A percentile compares a stretch with the other conserved stretches of the same genome.
phyloP scores from a whole-genome alignment of 2,797 vertebrate species.

The Darevskia mixta region DNA sequence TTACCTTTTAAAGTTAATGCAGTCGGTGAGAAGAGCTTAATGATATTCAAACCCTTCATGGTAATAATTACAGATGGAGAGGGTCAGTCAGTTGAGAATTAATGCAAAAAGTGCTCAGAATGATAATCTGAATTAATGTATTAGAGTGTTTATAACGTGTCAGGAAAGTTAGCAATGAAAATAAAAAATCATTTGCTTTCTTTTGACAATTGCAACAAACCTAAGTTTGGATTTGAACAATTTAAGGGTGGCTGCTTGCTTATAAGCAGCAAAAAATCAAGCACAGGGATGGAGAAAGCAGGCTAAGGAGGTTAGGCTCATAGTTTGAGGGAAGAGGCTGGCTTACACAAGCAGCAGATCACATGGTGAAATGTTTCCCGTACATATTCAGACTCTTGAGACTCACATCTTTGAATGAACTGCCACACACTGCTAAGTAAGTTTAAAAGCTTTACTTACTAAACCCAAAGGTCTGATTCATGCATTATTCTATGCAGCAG shows the following conservation, averaged over 20 bases:
- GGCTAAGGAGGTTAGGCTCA: background rate
- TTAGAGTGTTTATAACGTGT: slow-evolving; percentile 62
- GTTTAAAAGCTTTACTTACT: too few relatives aligned
- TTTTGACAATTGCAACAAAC: slow-evolving; percentile 66
- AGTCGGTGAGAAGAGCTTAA: slow-evolving; percentile 79
- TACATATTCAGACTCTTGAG: background rate
- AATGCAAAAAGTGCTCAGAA: slow-evolving; percentile 78
- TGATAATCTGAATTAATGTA: slow-evolving; percentile 76
- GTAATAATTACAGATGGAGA: slow-evolving; percentile 83
- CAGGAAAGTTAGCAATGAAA: slow-evolving; percentile 67
- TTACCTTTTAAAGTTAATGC: slow-evolving; percentile 82
- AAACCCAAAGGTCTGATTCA: too few relatives aligned
- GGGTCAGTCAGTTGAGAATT: slow-evolving; percentile 81
- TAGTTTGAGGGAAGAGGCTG: background rate
- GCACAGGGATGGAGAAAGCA: background rate
- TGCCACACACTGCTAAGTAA: background rate
- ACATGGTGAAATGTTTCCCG: background rate
- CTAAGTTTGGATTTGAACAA: slow-evolving; percentile 25
- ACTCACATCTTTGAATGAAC: background rate
- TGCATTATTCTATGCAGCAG: too few relatives aligned
- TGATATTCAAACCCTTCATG: slow-evolving; percentile 80
- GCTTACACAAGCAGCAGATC: background rate
- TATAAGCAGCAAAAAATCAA: background rate
- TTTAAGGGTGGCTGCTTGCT: slow-evolving; percentile 38
- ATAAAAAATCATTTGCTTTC: slow-evolving; percentile 70